phyloP scores from a whole-genome alignment of 2,888 invertebrate genomes.

The Acheta domesticus region DNA sequence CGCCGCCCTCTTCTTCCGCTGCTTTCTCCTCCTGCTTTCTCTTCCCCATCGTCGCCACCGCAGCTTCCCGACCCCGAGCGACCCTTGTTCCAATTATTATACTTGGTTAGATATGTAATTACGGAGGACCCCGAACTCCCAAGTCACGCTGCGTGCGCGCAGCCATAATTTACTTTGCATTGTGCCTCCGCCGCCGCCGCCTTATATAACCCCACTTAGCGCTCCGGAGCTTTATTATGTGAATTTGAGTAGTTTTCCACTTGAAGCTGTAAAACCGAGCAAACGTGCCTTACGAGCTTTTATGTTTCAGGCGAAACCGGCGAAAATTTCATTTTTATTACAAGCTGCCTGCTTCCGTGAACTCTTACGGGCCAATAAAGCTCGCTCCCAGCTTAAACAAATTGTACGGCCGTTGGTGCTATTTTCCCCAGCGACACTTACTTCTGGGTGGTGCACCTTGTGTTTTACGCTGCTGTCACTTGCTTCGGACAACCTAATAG shows the following conservation, averaged over 20 bases:
- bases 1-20: no score
- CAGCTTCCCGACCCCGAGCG: no score
- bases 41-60: no score
- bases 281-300: background rate
- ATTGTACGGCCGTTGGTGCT: background rate
- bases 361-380: slow-evolving; percentile 7
- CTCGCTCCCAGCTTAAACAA: background rate
- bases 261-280: slow-evolving; percentile 2
- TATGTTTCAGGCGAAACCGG: background rate
- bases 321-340: slow-evolving; percentile 18
- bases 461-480: background rate
- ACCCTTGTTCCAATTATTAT: no score
- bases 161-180: slow-evolving; percentile 1
- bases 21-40: no score
- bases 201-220: slow-evolving; percentile 18
- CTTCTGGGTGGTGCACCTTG: background rate
- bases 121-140: no score
- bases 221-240: background rate
- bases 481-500: no score
- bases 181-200: background rate
- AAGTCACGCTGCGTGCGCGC: background rate
- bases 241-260: slow-evolving; percentile 18
- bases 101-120: no score
- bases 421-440: background rate
- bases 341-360: background rate